Evolutionary conservation across 2,113 vertebrate species (phyloP).

Genomic region (Gallinago jamesoni): DNA sequence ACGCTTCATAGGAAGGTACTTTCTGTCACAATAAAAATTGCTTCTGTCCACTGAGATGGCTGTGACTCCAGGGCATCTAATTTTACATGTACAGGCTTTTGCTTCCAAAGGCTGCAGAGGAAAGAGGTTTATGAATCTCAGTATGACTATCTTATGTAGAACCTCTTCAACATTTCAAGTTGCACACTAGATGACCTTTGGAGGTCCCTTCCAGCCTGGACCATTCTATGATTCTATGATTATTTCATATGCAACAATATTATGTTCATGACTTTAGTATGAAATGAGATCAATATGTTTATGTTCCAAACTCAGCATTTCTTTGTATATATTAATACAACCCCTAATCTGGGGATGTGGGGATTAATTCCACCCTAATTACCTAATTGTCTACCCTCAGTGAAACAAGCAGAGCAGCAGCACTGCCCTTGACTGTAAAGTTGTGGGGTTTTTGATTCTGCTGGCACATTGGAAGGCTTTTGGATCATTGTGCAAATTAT

Average conservation of each 20-base stretch:
- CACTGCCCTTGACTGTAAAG: conserved; percentile 5
- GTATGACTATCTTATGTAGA: neutral
- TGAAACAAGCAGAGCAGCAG: conserved; percentile 18
- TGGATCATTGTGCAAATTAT: conserved; percentile 31
- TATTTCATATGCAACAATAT: neutral
- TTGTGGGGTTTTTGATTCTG: conserved; percentile 1
- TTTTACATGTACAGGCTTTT: neutral
- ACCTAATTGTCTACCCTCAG: neutral
- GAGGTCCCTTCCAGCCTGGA: too few relatives aligned
- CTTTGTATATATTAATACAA: neutral
- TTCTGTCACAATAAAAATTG: conserved; percentile 1
- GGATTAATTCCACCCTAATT: conserved; percentile 37
- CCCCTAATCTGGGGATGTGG: neutral
- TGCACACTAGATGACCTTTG: neutral
- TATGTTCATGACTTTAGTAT: neutral
- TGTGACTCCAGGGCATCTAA: neutral
- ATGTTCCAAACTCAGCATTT: neutral
- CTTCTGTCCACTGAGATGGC: neutral
- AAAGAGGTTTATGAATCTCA: neutral
- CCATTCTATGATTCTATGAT: neutral
- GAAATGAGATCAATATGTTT: neutral
- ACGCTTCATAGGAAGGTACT: neutral
- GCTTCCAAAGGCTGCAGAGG: neutral
- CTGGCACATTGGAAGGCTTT: conserved; percentile 24
- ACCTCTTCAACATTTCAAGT: neutral